Conservation (phyloP, 2,113 vertebrate species). For the Gasterosteus aculeatus region DNA sequence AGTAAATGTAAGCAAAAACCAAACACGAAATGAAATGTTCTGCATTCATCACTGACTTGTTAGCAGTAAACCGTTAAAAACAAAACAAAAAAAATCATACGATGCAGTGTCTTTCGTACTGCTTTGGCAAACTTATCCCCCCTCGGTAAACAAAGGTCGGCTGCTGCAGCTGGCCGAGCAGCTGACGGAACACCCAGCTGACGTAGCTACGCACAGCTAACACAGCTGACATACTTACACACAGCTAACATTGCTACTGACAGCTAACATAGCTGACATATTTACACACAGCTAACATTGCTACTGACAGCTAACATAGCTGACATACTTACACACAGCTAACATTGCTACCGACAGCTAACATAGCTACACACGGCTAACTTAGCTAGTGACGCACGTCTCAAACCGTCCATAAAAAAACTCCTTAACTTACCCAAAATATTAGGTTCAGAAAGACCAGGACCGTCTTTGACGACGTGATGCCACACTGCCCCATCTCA, state of each 20-base stretch:
- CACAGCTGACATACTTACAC: too few species aligned
- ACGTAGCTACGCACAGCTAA: too few species aligned
- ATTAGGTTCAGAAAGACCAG: conserved; percentile 96
- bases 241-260: too few species aligned
- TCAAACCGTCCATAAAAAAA: conserved; percentile 13
- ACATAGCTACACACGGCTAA: conserved; percentile 14
- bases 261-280: not conserved
- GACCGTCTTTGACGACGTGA: conserved; percentile 95
- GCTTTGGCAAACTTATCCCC: not conserved
- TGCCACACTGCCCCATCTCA: conserved; percentile 87
- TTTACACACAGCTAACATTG: not conserved
- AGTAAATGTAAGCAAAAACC: not conserved
- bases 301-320: too few species aligned
- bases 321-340: too few species aligned
- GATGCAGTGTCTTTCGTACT: not conserved
- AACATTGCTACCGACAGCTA: not conserved
- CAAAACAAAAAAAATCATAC: not conserved
- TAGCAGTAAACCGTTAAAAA: not conserved
- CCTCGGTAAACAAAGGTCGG: conserved; percentile 21
- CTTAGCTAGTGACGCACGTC: conserved; percentile 45
- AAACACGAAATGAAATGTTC: not conserved
- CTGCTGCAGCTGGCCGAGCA: too few species aligned
- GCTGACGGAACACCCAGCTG: not conserved
- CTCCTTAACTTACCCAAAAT: conserved; percentile 88
- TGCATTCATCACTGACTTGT: not conserved